Percentiles rank a stretch among this genome's conserved stretches.
phyloP scores from a whole-genome alignment of 2,797 vertebrate genomes.

The Pseudocheirus occidentalis region DNA sequence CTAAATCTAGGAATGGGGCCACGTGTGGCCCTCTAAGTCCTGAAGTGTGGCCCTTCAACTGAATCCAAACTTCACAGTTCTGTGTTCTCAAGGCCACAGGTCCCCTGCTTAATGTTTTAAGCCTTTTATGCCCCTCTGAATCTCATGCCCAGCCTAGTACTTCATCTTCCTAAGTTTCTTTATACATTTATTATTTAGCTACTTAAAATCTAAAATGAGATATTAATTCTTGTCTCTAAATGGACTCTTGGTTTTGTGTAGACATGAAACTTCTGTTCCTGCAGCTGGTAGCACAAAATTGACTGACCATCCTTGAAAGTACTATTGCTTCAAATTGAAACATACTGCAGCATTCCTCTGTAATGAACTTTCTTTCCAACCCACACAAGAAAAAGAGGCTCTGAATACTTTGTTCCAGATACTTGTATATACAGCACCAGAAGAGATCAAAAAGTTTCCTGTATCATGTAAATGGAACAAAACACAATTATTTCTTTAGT shows the following conservation, averaged over 20 bases:
- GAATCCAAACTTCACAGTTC: too few relatives aligned
- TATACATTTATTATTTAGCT: not conserved
- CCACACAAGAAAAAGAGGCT: not conserved
- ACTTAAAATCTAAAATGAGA: conserved; percentile 25
- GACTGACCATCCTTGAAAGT: not conserved
- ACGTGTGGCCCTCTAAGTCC: too few relatives aligned
- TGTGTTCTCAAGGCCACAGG: too few relatives aligned
- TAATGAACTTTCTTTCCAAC: not conserved
- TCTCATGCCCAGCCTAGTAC: not conserved
- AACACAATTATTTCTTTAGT: not conserved
- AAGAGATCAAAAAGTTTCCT: not conserved
- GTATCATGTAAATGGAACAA: not conserved
- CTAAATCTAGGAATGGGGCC: too few relatives aligned
- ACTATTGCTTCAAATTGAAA: not conserved
- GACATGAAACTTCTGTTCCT: conserved; percentile 10
- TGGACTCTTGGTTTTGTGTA: not conserved
- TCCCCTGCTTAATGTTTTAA: not conserved
- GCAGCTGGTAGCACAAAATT: not conserved
- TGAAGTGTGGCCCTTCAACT: too few relatives aligned
- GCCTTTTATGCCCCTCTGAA: not conserved
- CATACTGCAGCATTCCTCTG: not conserved
- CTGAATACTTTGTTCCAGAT: not conserved
- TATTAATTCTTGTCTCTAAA: not conserved
- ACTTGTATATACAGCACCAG: not conserved
- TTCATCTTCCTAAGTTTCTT: not conserved